Evolutionary conservation across 30 jellyfish, hydroid and myxozoan species (phyloP).

Genomic region (Hydra vulgaris): DNA sequence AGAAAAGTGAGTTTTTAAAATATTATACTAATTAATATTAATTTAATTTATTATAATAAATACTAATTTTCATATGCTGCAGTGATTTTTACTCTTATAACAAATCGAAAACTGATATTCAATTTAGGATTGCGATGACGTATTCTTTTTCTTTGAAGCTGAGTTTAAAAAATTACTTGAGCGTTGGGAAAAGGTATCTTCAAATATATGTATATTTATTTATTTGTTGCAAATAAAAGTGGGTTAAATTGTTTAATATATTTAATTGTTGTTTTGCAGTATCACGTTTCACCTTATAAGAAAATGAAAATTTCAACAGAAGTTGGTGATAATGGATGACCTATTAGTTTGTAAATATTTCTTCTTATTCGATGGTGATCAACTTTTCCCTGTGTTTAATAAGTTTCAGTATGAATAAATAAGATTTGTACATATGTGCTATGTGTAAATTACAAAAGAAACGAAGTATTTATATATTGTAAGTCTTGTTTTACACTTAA

Average conservation of each 20-base stretch:
- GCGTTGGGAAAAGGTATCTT: slow-evolving; percentile 62
- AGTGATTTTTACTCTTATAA: too few relatives aligned
- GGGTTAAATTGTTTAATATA: too few relatives aligned
- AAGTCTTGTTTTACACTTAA: too few relatives aligned
- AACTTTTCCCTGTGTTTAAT: background rate
- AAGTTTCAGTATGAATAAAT: background rate
- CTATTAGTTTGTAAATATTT: background rate
- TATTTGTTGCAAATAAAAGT: background rate
- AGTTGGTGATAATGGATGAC: background rate
- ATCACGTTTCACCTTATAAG: background rate
- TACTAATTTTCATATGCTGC: too few relatives aligned
- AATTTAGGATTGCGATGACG: slow-evolving; percentile 80
- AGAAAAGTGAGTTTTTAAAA: slow-evolving; percentile 56
- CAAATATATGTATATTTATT: background rate
- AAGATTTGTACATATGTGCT: background rate
- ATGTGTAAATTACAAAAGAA: background rate
- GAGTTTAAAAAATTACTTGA: slow-evolving; percentile 69
- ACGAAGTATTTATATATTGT: background rate
- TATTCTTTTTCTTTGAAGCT: slow-evolving; percentile 70
- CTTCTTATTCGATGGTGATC: background rate
- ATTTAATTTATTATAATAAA: too few relatives aligned
- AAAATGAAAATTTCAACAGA: slow-evolving; percentile 4
- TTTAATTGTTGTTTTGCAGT: slow-evolving; percentile 1
- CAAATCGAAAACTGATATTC: background rate
- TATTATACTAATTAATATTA: background rate